Percentiles rank a stretch among this genome's conserved stretches.
These are phyloP conservation scores for Mamestra brassicae DNA, from an alignment of 2,888 invertebrate species.

Conservation along the genomic window DNA sequence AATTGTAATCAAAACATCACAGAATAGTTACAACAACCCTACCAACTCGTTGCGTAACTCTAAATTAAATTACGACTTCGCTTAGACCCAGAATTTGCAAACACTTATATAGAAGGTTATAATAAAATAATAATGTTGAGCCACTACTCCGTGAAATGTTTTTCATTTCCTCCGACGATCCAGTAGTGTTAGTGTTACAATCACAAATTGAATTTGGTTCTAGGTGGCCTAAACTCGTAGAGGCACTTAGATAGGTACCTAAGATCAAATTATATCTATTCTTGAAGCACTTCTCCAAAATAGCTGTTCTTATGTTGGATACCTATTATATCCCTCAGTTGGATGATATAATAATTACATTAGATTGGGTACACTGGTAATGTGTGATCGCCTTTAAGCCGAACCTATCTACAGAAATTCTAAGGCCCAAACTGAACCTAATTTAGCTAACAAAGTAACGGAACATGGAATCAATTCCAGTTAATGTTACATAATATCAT, in stretches of 20 bases:
- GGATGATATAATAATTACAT: constrained; percentile 35
- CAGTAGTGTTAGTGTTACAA: constrained; percentile 22
- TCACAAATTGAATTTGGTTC: constrained; percentile 25
- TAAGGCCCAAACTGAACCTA: constrained; percentile 34
- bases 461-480: constrained; percentile 68
- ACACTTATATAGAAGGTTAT: constrained; percentile 44
- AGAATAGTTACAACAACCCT: constrained; percentile 62
- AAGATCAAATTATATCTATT: constrained; percentile 38
- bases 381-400: constrained; percentile 24
- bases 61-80: constrained; percentile 65
- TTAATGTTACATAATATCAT: constrained; percentile 72
- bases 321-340: constrained; percentile 5
- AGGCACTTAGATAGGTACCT: constrained; percentile 8
- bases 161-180: constrained; percentile 32
- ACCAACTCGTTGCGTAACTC: constrained; percentile 57
- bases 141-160: constrained; percentile 26
- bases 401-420: constrained; percentile 33
- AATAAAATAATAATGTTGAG: constrained; percentile 39
- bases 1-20: constrained; percentile 76
- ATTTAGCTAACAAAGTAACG: constrained; percentile 62
- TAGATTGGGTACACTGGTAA: constrained; percentile 18
- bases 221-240: constrained; percentile 3
- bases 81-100: constrained; percentile 55
- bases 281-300: constrained; percentile 15
- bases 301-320: not conserved